Base-by-base conservation (phyloP, 2,113 vertebrate genomes). In the Acrocephalus arundinaceus region DNA sequence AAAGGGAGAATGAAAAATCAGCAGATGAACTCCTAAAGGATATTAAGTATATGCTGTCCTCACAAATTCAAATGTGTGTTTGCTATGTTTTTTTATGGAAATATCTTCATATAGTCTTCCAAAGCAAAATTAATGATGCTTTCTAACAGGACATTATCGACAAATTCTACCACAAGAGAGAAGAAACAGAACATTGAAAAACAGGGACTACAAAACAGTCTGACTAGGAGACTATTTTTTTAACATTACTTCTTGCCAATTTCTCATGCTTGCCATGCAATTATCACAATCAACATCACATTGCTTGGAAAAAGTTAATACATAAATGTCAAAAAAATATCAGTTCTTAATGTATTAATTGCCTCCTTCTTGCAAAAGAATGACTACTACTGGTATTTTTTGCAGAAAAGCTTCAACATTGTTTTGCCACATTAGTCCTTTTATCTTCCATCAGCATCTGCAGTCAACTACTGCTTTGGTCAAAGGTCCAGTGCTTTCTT, bases 261-360 rank as follows among this genome's bases (percentile, higher is more conserved):
- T 20, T 67, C 81, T 97, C 87, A 81, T 57, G 35, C 78, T 77
- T 96, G 52, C 46, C 57, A 87, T 84, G 72, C 76, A 97, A 92
- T 85, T 90, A 93, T 72, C 33, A 77, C 61, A 91, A 88, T 33
- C 92, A 73, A 92, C n/a, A 74, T 18, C 75, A 75, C 7, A 43
- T 58, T 94, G 41, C 30, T 72, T 79, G 33, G 67, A 79, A 97
- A 94, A 94, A 77, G 23, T 72, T 74, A 82, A 77, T 39, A 87
- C 15, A 93, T 27, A 65, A 85, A 81, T 8, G 19, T 61, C 20
- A 91, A 91, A 90, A 80, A 39, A 59, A 3, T 11, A 72, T 30
- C 87, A 79, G 31, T 90, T 91, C 61, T 92, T 91, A 79, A 87
- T 67, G 33, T 25, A 93, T 48, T 41, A 94, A 78, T 25, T 83